A percentile compares a stretch with the other conserved stretches of the same genome.
Conservation (phyloP, 2,113 vertebrate species). For the Perognathus longimembris region DNA sequence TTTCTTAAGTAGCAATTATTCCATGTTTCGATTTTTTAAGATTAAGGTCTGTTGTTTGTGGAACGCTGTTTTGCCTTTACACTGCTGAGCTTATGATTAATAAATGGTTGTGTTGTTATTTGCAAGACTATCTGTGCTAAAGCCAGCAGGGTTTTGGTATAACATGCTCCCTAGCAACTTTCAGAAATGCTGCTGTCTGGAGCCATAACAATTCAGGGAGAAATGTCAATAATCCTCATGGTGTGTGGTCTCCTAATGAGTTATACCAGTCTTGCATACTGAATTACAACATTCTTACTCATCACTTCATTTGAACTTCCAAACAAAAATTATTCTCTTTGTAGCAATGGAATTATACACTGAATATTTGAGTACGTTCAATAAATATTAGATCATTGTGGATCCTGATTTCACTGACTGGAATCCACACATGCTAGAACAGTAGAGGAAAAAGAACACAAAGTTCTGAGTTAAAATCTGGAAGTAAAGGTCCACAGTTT, state of each 20-base stretch:
- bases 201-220: neutral
- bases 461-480: neutral
- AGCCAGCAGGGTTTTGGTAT: neutral
- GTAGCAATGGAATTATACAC: neutral
- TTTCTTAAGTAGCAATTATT: neutral
- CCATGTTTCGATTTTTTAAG: neutral
- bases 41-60: neutral
- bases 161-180: neutral
- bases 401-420: neutral
- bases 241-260: conserved; percentile 39
- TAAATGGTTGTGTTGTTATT: neutral
- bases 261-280: neutral
- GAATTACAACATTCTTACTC: neutral
- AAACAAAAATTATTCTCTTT: neutral
- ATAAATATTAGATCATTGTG: neutral
- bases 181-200: neutral
- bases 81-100: neutral
- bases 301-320: conserved; percentile 47
- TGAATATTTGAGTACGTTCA: neutral
- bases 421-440: neutral
- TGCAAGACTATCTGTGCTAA: neutral
- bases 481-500: neutral
- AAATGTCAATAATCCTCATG: neutral
- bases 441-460: neutral
- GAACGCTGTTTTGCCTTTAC: neutral